Evolutionary conservation across 2,113 vertebrate species (phyloP).

Genomic region (Sorex fumeus): DNA sequence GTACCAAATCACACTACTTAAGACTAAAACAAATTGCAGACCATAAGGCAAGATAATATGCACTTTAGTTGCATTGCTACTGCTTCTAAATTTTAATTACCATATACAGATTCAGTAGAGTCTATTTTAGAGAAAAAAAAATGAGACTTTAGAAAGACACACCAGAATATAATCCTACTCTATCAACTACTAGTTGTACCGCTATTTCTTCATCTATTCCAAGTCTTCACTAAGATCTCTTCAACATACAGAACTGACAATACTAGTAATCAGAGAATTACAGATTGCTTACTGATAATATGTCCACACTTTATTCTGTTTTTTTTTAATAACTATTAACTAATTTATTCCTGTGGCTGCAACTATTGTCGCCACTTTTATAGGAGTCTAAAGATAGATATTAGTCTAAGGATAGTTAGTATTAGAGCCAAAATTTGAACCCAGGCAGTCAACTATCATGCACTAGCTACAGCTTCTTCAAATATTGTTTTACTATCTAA

Average conservation of each 20-base stretch:
- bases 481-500: conserved; percentile 14
- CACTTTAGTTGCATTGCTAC: not conserved
- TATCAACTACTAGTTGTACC: not conserved
- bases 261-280: not conserved
- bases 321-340: conserved; percentile 1
- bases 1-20: not conserved
- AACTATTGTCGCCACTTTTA: conserved; percentile 1
- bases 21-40: conserved; percentile 20
- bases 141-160: not conserved
- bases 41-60: not conserved
- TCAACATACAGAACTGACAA: not conserved
- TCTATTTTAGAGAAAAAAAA: not conserved
- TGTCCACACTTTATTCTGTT: not conserved
- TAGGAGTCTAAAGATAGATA: conserved; percentile 8
- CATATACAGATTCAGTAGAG: not conserved
- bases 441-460: not conserved
- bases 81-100: not conserved
- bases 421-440: conserved; percentile 8
- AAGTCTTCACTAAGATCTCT: not conserved
- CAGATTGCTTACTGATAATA: conserved; percentile 11
- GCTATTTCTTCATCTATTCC: conserved; percentile 14
- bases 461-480: not conserved
- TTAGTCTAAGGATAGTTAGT: not conserved
- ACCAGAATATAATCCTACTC: not conserved
- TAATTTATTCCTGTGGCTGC: not conserved